Base-by-base conservation (phyloP, 2,113 vertebrate species). In the Amazona vittata region DNA sequence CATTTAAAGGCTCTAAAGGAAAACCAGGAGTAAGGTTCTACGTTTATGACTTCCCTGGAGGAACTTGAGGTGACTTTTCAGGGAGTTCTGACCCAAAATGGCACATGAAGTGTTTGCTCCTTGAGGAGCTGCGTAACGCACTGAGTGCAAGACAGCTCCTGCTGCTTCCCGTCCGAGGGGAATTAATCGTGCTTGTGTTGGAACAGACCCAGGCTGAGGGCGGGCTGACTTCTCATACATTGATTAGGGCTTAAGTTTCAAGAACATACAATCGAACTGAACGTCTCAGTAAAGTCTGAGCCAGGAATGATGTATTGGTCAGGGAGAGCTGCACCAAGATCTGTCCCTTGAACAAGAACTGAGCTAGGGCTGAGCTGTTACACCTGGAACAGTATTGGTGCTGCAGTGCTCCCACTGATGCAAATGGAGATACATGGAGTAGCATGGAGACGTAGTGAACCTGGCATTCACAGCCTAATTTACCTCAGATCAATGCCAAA, bases 191-290 rank as follows among this genome's bases (percentile, higher is more conserved):
- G 84, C 84, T 46, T 22, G 84, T 39, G 92, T 80, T 74, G 73
- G 94, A 85, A 49, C 86, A 78, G 79, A 55, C 44, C 39, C 10
- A 16, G 63, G 20, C 94, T 70, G 83, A 52, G 18, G 82, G 77
- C 77, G 47, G 82, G 37, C 77, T 90, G 65, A 18, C 89, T 92
- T 41, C 41, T 91, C 43, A 3, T 5, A 29, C 44, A 63, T 92
- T 28, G 93, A 94, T 89, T 67, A 35, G 17, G 44, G 73, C 43
- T 86, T n/a, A 5, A 39, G 79, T 59, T 93, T 50, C 33, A 64
- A 67, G 69, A 74, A 86, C 89, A 83, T 81, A 91, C 91, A 84
- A 89, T 82, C 2, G 64, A 96, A 53, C 76, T 15, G 80, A 74
- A 50, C 89, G 90, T 91, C 69, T 21, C 69, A 2, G 19, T 31